Evolutionary conservation across 2,797 vertebrate genomes (phyloP).

Genomic region (Poecilia wingei): DNA sequence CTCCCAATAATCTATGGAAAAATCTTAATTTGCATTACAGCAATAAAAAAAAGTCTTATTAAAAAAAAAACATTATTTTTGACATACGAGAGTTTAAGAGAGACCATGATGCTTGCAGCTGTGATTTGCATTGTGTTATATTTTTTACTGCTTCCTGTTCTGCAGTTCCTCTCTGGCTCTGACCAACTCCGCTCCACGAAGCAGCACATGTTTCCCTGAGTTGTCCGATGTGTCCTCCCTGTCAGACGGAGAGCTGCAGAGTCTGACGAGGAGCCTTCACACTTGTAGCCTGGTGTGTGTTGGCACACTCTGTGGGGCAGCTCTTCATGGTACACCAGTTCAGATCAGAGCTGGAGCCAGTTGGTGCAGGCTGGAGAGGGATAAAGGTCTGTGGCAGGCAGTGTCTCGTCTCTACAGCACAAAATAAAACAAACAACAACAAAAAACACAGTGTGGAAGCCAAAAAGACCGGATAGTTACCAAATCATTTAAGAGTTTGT

Average conservation of each 20-base stretch:
- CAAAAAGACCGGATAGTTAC: neutral
- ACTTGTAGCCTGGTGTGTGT: conserved; percentile 23
- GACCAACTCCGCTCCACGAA: conserved; percentile 20
- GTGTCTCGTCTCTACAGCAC: conserved; percentile 34
- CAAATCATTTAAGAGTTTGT: neutral
- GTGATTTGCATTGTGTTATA: neutral
- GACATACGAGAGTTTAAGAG: neutral
- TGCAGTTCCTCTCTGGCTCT: conserved; percentile 15
- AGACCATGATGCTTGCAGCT: neutral
- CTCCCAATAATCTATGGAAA: neutral
- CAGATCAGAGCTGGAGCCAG: conserved; percentile 24
- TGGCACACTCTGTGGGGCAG: conserved; percentile 23
- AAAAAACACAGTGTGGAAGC: neutral
- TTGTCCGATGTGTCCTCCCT: conserved; percentile 12
- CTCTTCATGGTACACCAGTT: conserved; percentile 13
- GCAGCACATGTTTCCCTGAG: conserved; percentile 6
- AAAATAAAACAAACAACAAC: conserved; percentile 19
- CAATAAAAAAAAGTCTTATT: neutral
- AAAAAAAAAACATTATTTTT: neutral
- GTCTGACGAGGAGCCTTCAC: conserved; percentile 20
- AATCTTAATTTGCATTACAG: neutral
- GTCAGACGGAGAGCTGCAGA: conserved; percentile 11
- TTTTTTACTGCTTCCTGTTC: neutral
- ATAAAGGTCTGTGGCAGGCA: conserved; percentile 29
- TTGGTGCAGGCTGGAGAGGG: conserved; percentile 15